A percentile compares a stretch with the other conserved stretches of the same genome.
phyloP scores from a whole-genome alignment of 2,888 invertebrate genomes.

The Phania funesta region DNA sequence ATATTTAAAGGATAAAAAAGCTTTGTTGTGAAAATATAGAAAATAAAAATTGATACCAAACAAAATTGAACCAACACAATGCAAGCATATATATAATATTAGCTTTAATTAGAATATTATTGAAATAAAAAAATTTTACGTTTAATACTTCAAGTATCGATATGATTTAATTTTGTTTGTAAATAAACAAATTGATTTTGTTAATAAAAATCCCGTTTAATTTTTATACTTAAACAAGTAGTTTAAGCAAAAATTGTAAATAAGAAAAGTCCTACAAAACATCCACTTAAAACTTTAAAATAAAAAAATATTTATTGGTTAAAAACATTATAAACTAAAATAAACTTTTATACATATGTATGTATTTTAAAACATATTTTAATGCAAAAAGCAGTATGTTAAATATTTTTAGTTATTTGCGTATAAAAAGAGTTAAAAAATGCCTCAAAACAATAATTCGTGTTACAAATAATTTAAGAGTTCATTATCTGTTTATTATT shows the following conservation, averaged over 20 bases:
- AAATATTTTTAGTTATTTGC: constrained; percentile 5
- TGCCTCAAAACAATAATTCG: neutral
- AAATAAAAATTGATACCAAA: too few species aligned
- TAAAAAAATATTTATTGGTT: neutral
- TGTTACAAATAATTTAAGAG: constrained; percentile 13
- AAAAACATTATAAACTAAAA: neutral
- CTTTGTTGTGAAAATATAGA: neutral
- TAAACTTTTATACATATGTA: neutral
- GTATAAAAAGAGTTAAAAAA: neutral
- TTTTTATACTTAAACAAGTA: neutral
- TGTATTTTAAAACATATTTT: neutral
- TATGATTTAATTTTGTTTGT: too few species aligned
- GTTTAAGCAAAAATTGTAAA: constrained; percentile 6
- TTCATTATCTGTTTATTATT: constrained; percentile 29
- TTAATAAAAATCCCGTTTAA: neutral
- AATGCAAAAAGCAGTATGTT: neutral
- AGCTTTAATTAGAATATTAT: too few species aligned
- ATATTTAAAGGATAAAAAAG: neutral
- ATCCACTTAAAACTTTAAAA: constrained; percentile 32
- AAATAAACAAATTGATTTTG: too few species aligned
- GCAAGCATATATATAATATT: too few species aligned
- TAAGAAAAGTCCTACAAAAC: constrained; percentile 43
- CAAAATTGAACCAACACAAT: too few species aligned
- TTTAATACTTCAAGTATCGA: too few species aligned
- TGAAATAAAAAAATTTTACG: too few species aligned